Base-by-base conservation (phyloP, 2,113 vertebrate species). In the Noturus placidus region DNA sequence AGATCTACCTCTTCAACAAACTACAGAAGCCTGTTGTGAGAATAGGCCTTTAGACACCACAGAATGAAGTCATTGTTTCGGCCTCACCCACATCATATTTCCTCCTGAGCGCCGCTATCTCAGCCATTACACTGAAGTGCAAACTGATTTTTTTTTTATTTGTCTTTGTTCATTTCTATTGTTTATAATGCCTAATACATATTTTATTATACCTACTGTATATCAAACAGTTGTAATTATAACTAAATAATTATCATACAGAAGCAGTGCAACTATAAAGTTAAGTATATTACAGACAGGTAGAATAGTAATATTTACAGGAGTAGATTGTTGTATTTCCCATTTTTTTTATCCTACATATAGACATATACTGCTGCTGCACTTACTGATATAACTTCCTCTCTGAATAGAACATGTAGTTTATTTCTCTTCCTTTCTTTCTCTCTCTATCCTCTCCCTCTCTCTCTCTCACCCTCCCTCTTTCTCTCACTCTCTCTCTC, bases 11-110 rank as follows among this genome's bases (percentile, higher is more conserved):
- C 87, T 88, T 85, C 30, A 13, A 7, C 33, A 33, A 84, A 50
- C 38, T 88, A 86, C 70, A 83, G 61, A 87, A 74, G 76, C 20
- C 56, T 77, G 83, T 70, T 82, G 87, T 84, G 59, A 86, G 59
- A 27, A 25, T 33, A 59, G 30, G 0, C 33, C 13, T 82, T 82
- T 27, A 76, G 2, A 84, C 52, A n/a, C 69, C 30, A 65, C 30
- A 88, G 86, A 87, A 87, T 67, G 56, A 27, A 42, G 30, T 46
- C 59, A 50, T 82, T 87, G 82, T 87, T 13, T 70, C 19, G 25
- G 22, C 27, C 2, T 87, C 78, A 82, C 69, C 83, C 86, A 69
- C 86, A 15, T 35, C 83, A 89, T 86, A 61, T 82, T 87, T 85
- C 6, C 52, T 57, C 63, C 84, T 78, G 46, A 72, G 22, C 82